Evolutionary conservation across 53 echinoderm and acorn worm species (phyloP).

Genomic region (Astropecten irregularis): DNA sequence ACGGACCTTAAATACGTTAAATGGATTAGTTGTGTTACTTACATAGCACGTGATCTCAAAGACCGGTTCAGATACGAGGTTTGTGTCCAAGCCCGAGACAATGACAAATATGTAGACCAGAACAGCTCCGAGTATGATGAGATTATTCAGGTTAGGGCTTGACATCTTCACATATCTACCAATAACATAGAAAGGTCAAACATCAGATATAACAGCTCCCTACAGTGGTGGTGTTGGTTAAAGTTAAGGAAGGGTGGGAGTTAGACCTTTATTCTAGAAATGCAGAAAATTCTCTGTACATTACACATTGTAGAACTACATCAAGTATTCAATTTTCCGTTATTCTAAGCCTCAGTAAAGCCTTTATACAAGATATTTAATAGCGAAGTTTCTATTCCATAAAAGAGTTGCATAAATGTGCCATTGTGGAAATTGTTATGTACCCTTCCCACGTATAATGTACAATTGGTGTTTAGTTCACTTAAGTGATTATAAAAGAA

Average conservation of each 20-base stretch:
- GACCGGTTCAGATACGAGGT: constrained; percentile 5
- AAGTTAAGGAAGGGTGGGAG: too few relatives aligned
- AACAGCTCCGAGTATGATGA: constrained; percentile 52
- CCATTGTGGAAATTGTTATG: too few relatives aligned
- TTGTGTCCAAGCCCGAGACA: constrained; percentile 38
- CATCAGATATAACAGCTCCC: too few relatives aligned
- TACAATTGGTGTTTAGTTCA: too few relatives aligned
- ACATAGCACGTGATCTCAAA: constrained; percentile 46
- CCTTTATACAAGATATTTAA: too few relatives aligned
- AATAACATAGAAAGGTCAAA: background rate
- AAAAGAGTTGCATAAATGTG: too few relatives aligned
- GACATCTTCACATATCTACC: constrained; percentile 62
- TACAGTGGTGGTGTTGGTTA: too few relatives aligned
- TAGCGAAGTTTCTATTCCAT: too few relatives aligned
- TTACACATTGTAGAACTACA: background rate
- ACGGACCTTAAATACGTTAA: background rate
- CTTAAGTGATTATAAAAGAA: background rate
- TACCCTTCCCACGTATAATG: too few relatives aligned
- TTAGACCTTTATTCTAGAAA: too few relatives aligned
- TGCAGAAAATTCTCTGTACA: background rate
- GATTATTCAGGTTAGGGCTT: constrained; percentile 64
- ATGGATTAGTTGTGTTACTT: constrained; percentile 12
- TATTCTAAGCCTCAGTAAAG: too few relatives aligned
- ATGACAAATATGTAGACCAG: constrained; percentile 43
- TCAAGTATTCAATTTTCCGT: too few relatives aligned